phyloP scores from a whole-genome alignment of 2,113 vertebrate species.

The Malurus cyaneus region DNA sequence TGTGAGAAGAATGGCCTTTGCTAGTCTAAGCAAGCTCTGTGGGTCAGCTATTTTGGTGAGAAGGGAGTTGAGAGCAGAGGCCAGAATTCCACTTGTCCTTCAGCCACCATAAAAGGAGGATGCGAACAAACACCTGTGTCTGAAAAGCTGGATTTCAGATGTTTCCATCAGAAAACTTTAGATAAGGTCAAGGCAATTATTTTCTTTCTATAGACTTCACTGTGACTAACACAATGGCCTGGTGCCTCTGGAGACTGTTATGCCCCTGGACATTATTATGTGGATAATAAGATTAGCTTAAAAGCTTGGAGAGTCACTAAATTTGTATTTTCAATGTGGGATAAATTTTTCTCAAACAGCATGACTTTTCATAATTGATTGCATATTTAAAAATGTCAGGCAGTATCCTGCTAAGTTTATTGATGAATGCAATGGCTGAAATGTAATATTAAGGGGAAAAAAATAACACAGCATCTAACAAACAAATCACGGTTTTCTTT shows the following conservation, averaged over 20 bases:
- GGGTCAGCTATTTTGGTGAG: background rate
- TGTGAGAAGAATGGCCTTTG: background rate
- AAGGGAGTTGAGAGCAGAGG: background rate
- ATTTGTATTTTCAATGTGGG: background rate
- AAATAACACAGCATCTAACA: background rate
- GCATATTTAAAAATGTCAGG: constrained; percentile 52
- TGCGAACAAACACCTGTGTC: background rate
- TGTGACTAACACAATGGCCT: constrained; percentile 2
- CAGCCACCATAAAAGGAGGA: background rate
- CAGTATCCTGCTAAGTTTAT: constrained; percentile 39
- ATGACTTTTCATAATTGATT: constrained; percentile 55
- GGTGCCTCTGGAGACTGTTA: background rate
- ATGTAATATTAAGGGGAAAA: background rate
- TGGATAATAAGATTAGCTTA: constrained; percentile 35
- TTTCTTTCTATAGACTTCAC: background rate
- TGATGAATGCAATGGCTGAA: constrained; percentile 37
- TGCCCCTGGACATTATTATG: background rate
- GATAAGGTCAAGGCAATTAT: constrained; percentile 46
- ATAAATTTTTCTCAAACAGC: constrained; percentile 28
- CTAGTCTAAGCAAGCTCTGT: background rate
- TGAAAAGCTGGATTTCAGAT: background rate
- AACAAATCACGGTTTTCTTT: background rate
- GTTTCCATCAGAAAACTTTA: background rate
- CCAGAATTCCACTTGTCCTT: background rate
- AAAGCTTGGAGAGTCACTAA: constrained; percentile 30